These are phyloP conservation scores for Echinometra lucunter DNA, from an alignment of 53 echinoderm and acorn worm species.

Conservation along the genomic window DNA sequence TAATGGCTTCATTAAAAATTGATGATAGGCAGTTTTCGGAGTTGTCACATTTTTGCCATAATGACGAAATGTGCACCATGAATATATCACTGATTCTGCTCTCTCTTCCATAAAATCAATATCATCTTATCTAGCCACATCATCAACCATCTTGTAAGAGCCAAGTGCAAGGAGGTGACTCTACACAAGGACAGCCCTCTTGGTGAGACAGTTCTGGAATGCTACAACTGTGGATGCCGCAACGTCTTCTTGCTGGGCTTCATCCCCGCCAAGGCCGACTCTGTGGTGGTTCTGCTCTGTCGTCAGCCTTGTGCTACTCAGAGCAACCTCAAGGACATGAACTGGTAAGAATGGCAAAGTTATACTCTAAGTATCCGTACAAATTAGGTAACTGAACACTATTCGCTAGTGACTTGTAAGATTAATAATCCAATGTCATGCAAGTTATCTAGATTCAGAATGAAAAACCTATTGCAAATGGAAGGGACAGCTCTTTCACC, in stretches of 20 bases:
- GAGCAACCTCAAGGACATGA: slow-evolving; percentile 99
- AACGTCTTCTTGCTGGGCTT: slow-evolving; percentile 98
- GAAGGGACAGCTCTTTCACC: background rate
- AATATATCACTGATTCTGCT: background rate
- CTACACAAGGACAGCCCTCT: slow-evolving; percentile 97
- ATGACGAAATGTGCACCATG: too few species aligned
- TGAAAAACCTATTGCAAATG: background rate
- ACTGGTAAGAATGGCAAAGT: slow-evolving; percentile 78
- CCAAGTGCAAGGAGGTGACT: slow-evolving; percentile 98
- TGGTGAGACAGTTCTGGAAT: slow-evolving; percentile 95
- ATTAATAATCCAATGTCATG: too few species aligned
- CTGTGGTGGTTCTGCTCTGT: slow-evolving; percentile 96
- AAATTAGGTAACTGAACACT: too few species aligned
- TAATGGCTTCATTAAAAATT: too few species aligned
- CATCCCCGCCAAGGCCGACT: slow-evolving; percentile 98
- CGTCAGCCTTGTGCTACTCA: slow-evolving; percentile 98
- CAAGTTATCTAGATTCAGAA: too few species aligned
- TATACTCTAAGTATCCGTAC: background rate
- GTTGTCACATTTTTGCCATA: too few species aligned
- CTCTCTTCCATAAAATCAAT: background rate
- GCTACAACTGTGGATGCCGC: slow-evolving; percentile 99
- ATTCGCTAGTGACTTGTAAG: too few species aligned
- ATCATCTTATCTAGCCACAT: slow-evolving; percentile 82
- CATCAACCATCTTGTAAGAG: slow-evolving; percentile 95
- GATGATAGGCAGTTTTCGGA: too few species aligned